Evolutionary conservation across 2,797 vertebrate genomes (phyloP), one percentile per base, ranked within the genome.

Genomic region (Artibeus jamaicensis): DNA sequence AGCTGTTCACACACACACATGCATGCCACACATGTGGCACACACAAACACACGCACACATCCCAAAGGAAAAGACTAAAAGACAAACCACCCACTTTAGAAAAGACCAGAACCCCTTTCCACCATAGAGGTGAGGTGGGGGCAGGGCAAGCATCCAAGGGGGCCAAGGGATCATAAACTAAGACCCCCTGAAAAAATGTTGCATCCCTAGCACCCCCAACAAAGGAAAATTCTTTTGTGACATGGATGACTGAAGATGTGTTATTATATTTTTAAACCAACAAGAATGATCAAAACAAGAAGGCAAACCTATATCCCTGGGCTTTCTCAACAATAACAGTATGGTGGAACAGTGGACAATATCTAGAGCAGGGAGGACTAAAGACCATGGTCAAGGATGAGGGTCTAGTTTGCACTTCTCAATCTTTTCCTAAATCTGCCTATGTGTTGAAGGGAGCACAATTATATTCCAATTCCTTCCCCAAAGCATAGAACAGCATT

Each of bases 1-100:
- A 96, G 97, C 97, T 42, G 19, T 65, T 95, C 97, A 73, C 78
- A 39, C 91, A 32, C 87, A 21, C 86, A 67, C 94, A 92, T 71
- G 37, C 87, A 81, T 95, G 82, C 97, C 96, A 85, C 86, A 0
- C 39, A 46, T 5, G 5, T 6, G 71, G 82, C 57, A 70, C 85
- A 92, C 86, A 16, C 82, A 82, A 15, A 84, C 70, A 93, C 84
- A 81, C 82, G 44, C 59, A 1, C 78, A 65, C 62, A 71, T 32
- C 88, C 50, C 65, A 34, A 57, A 67, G 86, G 50, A 44, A 78
- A 82, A 92, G 85, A 90, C 39, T 65, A 46, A 73, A 92, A 89
- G 87, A 94, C 29, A 67, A 86, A 67, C 46, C 37, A 57, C 65
- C 46, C 77, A 90, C 59, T 88, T 74, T 79, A 79, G 70, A 94